A percentile compares a stretch with the other conserved stretches of the same genome.
Evolutionary conservation across 1,140 invertebrate species (phyloP).

Genomic region (Melipona quadrifasciata): DNA sequence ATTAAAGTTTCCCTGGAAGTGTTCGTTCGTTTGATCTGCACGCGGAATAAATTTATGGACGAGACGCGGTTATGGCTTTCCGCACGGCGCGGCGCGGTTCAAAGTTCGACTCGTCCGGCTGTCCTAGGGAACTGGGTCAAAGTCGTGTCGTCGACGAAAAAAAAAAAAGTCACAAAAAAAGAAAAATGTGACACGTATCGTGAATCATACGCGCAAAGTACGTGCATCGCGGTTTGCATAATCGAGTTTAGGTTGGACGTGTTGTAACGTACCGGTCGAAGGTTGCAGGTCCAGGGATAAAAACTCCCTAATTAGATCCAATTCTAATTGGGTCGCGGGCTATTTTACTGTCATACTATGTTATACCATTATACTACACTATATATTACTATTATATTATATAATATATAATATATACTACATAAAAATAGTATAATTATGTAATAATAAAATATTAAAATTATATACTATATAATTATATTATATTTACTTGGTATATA

Average conservation of each 20-base stretch:
- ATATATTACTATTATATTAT: too few species aligned
- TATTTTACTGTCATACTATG: too few species aligned
- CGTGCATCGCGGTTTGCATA: constrained; percentile 44
- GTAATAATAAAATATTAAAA: too few species aligned
- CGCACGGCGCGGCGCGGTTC: background rate
- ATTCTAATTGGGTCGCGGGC: too few species aligned
- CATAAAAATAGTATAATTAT: too few species aligned
- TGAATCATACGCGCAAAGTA: constrained; percentile 40
- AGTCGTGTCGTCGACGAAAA: constrained; percentile 49
- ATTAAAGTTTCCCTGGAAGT: too few species aligned
- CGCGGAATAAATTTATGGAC: background rate
- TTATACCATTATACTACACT: too few species aligned
- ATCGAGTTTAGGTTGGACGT: constrained; percentile 22
- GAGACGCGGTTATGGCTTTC: background rate
- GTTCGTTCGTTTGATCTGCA: background rate
- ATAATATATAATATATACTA: too few species aligned
- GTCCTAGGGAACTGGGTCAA: constrained; percentile 51
- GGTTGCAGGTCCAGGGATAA: background rate
- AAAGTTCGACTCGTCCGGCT: constrained; percentile 11
- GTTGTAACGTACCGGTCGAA: background rate
- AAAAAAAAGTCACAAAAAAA: too few species aligned
- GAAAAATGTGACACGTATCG: constrained; percentile 23
- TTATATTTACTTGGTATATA: too few species aligned
- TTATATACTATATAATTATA: too few species aligned
- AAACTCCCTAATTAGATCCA: background rate